These are phyloP conservation scores for Sinocyclocheilus grahami DNA, from an alignment of 2,113 vertebrate genomes.

Conservation along the genomic window DNA sequence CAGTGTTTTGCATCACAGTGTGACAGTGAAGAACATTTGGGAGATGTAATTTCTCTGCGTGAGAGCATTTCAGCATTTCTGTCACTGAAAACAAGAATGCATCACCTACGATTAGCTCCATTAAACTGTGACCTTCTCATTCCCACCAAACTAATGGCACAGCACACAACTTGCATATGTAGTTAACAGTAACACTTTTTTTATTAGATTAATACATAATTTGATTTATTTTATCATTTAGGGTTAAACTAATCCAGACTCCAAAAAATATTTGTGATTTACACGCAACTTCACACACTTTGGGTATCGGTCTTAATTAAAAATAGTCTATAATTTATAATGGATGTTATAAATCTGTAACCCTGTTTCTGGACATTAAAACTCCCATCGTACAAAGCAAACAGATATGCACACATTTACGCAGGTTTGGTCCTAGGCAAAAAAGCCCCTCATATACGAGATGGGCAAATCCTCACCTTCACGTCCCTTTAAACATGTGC, in stretches of 20 bases:
- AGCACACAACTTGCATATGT: constrained; percentile 32
- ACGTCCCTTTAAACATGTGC: constrained; percentile 20
- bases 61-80: not conserved
- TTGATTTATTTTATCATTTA: not conserved
- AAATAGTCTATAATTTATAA: constrained; percentile 31
- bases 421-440: constrained; percentile 7
- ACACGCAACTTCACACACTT: not conserved
- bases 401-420: constrained; percentile 3
- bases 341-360: constrained; percentile 10
- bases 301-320: not conserved
- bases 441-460: not conserved
- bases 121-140: not conserved
- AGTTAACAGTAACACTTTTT: constrained; percentile 29
- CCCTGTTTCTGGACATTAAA: constrained; percentile 43
- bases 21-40: not conserved
- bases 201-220: constrained; percentile 14
- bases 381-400: not conserved
- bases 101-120: not conserved
- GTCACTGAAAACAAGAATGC: not conserved
- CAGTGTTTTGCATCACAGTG: constrained; percentile 21
- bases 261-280: constrained; percentile 23
- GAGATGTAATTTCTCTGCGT: not conserved
- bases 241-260: constrained; percentile 7
- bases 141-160: not conserved
- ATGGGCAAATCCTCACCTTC: not conserved